Conservation (phyloP, 1,140 invertebrate species). For the Tetraneura akinire region DNA sequence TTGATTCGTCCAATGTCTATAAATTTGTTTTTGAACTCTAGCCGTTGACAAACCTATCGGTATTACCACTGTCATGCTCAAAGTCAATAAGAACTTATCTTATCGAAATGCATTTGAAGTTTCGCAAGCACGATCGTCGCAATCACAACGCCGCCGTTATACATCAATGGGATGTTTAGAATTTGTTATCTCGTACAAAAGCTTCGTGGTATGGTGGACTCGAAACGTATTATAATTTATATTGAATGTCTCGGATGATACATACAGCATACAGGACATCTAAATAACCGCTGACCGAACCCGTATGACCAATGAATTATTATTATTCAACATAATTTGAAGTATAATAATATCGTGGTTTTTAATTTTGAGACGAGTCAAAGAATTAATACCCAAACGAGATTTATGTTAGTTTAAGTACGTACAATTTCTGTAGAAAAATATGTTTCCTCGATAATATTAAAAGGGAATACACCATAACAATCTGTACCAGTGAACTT, state of each 20-base stretch:
- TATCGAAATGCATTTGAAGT: not conserved
- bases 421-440: too few species aligned
- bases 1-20: too few species aligned
- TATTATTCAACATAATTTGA: too few species aligned
- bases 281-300: not conserved
- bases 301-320: too few species aligned
- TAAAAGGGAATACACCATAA: too few species aligned
- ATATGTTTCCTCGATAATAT: too few species aligned
- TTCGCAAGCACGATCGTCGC: not conserved
- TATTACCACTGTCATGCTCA: not conserved
- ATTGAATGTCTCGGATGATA: not conserved
- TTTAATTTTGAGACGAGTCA: too few species aligned
- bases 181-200: not conserved
- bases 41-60: too few species aligned
- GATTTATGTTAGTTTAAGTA: too few species aligned
- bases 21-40: not conserved
- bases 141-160: not conserved
- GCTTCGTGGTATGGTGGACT: not conserved
- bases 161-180: slow-evolving; percentile 19
- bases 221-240: slow-evolving; percentile 8
- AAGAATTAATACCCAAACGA: too few species aligned
- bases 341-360: too few species aligned
- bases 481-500: too few species aligned
- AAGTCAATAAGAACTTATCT: not conserved
- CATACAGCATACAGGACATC: slow-evolving; percentile 17